These are phyloP conservation scores for Nautilus pompilius DNA, from an alignment of 1,140 invertebrate species.

Conservation along the genomic window DNA sequence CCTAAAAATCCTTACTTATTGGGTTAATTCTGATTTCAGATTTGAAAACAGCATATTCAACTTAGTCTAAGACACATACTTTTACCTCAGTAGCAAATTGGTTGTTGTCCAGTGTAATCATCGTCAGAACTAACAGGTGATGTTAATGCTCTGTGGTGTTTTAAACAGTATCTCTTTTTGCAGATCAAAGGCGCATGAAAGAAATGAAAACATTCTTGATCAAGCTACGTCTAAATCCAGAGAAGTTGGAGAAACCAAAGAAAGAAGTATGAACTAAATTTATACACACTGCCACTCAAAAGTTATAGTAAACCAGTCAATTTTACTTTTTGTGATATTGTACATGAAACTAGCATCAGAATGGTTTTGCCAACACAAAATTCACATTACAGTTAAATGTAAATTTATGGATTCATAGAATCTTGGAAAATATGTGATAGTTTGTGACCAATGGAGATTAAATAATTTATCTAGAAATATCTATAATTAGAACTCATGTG, in stretches of 20 bases:
- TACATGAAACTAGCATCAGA: not conserved
- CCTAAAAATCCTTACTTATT: not conserved
- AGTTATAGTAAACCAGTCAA: not conserved
- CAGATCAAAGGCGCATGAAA: conserved; percentile 49
- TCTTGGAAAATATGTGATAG: too few relatives aligned
- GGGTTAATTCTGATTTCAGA: not conserved
- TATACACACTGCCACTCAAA: not conserved
- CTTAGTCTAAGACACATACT: not conserved
- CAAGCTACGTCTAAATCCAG: conserved; percentile 41
- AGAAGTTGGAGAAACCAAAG: conserved; percentile 48
- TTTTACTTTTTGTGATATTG: not conserved
- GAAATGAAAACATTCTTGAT: conserved; percentile 48
- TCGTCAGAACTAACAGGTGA: not conserved
- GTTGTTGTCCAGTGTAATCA: not conserved
- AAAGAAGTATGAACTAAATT: conserved; percentile 39
- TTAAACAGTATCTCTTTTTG: conserved; percentile 8
- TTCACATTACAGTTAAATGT: not conserved
- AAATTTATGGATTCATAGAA: not conserved
- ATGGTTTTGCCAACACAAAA: not conserved
- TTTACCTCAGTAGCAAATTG: not conserved
- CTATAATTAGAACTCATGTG: too few relatives aligned
- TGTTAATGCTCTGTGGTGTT: not conserved
- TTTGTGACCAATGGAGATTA: too few relatives aligned
- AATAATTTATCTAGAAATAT: too few relatives aligned
- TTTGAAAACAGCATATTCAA: not conserved